These are phyloP conservation scores for Punctoribates punctum DNA, from an alignment of 2,888 invertebrate species.

Conservation along the genomic window DNA sequence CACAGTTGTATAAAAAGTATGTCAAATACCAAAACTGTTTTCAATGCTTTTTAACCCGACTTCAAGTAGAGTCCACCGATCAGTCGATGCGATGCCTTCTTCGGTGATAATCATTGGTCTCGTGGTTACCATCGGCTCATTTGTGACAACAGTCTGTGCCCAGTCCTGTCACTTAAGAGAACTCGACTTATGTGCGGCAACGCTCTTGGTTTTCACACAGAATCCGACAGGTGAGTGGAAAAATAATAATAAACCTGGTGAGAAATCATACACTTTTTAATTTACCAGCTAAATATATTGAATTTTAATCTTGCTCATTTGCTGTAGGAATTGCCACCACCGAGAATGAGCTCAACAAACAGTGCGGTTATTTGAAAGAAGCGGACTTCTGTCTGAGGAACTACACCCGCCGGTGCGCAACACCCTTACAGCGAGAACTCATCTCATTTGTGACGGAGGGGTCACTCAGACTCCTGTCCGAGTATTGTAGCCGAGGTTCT, in stretches of 20 bases:
- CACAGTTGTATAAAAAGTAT: too few species aligned
- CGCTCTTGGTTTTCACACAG: slow-evolving; percentile 49
- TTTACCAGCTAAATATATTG: background rate
- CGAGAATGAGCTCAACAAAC: slow-evolving; percentile 48
- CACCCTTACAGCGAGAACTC: slow-evolving; percentile 48
- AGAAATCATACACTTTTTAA: background rate
- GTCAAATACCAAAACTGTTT: too few species aligned
- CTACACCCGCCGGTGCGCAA: slow-evolving; percentile 47
- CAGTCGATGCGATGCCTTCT: too few species aligned
- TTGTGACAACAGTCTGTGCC: too few species aligned
- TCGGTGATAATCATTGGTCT: too few species aligned
- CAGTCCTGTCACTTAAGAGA: too few species aligned
- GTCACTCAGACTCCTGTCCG: slow-evolving; percentile 47
- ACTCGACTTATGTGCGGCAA: slow-evolving; percentile 48
- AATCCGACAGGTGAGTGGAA: slow-evolving; percentile 45
- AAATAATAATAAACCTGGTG: background rate
- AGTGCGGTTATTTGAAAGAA: slow-evolving; percentile 48
- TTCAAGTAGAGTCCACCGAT: too few species aligned
- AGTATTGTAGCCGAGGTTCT: slow-evolving; percentile 48
- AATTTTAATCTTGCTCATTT: background rate
- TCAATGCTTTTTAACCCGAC: too few species aligned
- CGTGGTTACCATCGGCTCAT: too few species aligned
- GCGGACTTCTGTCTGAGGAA: slow-evolving; percentile 49
- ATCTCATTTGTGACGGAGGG: slow-evolving; percentile 48
- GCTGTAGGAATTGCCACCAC: slow-evolving; percentile 45